Percentiles rank a stretch among this genome's conserved stretches.
These are phyloP conservation scores for Tetragnatha versicolor DNA, from an alignment of 1,140 invertebrate species.

Conservation along the genomic window DNA sequence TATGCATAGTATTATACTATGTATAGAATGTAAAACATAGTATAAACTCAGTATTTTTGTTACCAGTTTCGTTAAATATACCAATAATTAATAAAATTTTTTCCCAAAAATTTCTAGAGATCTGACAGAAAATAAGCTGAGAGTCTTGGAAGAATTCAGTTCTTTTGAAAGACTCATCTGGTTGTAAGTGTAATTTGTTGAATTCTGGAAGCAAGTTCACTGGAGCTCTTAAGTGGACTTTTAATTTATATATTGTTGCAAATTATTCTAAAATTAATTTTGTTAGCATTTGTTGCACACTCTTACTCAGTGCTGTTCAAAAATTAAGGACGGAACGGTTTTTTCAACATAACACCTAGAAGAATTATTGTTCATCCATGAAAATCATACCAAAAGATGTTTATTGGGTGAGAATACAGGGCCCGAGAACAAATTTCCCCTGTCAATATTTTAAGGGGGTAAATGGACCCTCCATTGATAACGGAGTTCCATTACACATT, in stretches of 20 bases:
- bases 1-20: neutral
- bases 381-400: too few species aligned
- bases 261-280: neutral
- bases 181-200: constrained; percentile 33
- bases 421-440: too few species aligned
- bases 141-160: constrained; percentile 6
- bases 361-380: neutral
- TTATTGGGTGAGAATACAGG: too few species aligned
- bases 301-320: neutral
- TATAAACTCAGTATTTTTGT: neutral
- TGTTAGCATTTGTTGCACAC: neutral
- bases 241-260: neutral
- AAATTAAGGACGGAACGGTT: too few species aligned
- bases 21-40: neutral
- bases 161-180: constrained; percentile 18
- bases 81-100: neutral
- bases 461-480: too few species aligned
- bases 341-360: neutral
- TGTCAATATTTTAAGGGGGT: too few species aligned
- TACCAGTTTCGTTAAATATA: neutral
- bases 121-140: constrained; percentile 28
- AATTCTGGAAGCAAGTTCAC: too few species aligned
- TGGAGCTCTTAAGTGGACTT: too few species aligned
- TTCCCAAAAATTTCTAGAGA: constrained; percentile 17
- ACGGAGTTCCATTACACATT: too few species aligned